phyloP scores from a whole-genome alignment of 2,113 vertebrate genomes.

The Aptenodytes patagonicus region DNA sequence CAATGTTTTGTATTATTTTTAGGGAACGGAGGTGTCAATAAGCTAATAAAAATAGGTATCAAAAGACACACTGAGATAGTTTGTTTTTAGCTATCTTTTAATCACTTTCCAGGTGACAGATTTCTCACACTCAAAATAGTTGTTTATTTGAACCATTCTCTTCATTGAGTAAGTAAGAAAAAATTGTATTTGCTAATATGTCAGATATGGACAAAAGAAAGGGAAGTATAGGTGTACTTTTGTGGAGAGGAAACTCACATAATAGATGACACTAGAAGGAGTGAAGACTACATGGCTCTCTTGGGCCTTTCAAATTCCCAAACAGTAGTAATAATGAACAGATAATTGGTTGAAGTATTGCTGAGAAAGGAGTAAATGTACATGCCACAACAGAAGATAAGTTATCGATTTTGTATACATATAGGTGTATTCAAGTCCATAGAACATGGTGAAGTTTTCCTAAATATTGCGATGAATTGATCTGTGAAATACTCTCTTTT shows the following conservation, averaged over 20 bases:
- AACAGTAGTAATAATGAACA: too few relatives aligned
- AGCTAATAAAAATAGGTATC: not conserved
- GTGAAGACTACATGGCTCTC: accelerated
- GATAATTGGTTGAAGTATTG: not conserved
- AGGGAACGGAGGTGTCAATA: not conserved
- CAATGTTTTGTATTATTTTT: not conserved
- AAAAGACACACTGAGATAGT: not conserved
- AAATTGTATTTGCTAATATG: not conserved
- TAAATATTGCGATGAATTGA: not conserved
- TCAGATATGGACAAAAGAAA: not conserved
- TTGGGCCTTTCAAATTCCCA: not conserved
- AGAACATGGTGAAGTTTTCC: not conserved
- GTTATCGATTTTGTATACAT: not conserved
- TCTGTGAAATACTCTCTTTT: not conserved
- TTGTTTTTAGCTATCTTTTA: not conserved
- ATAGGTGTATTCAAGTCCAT: not conserved
- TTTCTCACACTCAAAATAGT: not conserved
- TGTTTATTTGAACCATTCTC: not conserved
- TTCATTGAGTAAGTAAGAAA: not conserved
- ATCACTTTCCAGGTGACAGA: not conserved
- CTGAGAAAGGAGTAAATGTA: not conserved
- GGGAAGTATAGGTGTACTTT: too few relatives aligned
- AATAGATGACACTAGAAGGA: not conserved
- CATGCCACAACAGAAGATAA: not conserved
- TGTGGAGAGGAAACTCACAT: not conserved